Evolutionary conservation across 2,797 vertebrate genomes (phyloP).

Genomic region (Tangara arthus): DNA sequence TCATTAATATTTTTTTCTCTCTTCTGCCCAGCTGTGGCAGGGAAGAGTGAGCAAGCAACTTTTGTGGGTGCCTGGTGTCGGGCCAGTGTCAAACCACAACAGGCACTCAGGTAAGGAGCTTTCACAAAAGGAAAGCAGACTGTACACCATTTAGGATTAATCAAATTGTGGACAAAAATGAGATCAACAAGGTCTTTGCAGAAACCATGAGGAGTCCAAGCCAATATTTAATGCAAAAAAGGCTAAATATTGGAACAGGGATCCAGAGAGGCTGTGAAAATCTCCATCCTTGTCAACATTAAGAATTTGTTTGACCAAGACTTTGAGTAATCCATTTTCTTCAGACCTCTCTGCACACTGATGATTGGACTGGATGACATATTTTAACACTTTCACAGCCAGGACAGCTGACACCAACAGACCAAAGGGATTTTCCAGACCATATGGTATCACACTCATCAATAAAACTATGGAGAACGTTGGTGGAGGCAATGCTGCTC

Average conservation of each 20-base stretch:
- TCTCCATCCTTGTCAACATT: background rate
- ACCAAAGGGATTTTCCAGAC: background rate
- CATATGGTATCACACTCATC: accelerated
- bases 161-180: background rate
- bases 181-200: background rate
- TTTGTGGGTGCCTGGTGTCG: accelerated
- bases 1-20: background rate
- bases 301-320: background rate
- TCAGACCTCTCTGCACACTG: background rate
- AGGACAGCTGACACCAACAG: too few relatives aligned
- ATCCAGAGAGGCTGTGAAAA: background rate
- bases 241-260: background rate
- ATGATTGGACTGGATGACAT: accelerated
- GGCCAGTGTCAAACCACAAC: accelerated
- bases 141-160: accelerated
- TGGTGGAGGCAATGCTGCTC: background rate
- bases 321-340: background rate
- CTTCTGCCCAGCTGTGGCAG: background rate
- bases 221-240: background rate
- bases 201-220: background rate
- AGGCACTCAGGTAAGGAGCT: background rate
- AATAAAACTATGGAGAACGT: background rate
- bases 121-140: accelerated
- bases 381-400: background rate
- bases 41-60: accelerated